phyloP scores from a whole-genome alignment of 2,113 vertebrate genomes.

The Cyanocitta stelleri region DNA sequence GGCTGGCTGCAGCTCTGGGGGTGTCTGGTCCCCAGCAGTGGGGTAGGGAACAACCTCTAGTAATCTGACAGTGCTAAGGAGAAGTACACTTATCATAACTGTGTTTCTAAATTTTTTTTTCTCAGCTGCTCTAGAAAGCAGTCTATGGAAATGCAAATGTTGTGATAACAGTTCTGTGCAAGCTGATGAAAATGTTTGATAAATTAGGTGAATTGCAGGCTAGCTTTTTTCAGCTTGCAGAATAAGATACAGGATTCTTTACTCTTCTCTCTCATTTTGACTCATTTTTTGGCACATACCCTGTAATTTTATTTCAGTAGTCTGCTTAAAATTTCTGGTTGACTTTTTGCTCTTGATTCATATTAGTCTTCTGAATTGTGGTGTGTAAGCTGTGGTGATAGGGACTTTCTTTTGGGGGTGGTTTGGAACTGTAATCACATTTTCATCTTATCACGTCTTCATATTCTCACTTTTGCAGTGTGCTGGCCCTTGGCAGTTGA shows the following conservation, averaged over 20 bases:
- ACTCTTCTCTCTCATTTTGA: not conserved
- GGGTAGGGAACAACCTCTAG: not conserved
- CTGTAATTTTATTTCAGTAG: not conserved
- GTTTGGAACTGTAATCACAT: conserved; percentile 43
- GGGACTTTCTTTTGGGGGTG: not conserved
- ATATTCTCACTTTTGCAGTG: conserved; percentile 16
- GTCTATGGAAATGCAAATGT: not conserved
- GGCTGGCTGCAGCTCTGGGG: fast-evolving
- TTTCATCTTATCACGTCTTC: conserved; percentile 30
- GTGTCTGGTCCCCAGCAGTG: fast-evolving
- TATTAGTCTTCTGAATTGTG: not conserved
- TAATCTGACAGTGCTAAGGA: not conserved
- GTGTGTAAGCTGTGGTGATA: not conserved
- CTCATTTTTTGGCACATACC: not conserved
- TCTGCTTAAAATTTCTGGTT: not conserved
- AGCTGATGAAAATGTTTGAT: not conserved
- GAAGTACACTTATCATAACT: not conserved
- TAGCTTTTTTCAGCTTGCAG: not conserved
- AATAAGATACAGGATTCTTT: not conserved
- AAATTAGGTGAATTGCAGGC: not conserved
- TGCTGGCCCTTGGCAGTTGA: conserved; percentile 46
- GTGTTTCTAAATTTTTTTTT: not conserved
- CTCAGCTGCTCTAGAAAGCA: not conserved
- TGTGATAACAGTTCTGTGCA: not conserved
- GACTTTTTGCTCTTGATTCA: not conserved